A percentile compares a stretch with the other conserved stretches of the same genome.
Conservation (phyloP, 2,888 invertebrate species). For the Pediacus dermestoides region DNA sequence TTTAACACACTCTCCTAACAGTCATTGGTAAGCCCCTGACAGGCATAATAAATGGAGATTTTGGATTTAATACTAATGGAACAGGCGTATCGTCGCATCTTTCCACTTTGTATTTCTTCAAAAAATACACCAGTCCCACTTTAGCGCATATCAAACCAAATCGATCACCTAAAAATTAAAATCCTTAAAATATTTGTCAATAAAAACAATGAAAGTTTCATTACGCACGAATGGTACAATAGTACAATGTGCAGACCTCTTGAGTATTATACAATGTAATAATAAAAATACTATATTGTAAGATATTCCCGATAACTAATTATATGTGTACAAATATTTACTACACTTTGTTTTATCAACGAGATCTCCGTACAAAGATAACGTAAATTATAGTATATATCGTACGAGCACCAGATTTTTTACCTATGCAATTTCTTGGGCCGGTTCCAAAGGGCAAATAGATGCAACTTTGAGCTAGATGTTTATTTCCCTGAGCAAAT, state of each 20-base stretch:
- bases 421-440: slow-evolving; percentile 46
- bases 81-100: slow-evolving; percentile 35
- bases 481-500: slow-evolving; percentile 43
- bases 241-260: too few relatives aligned
- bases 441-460: slow-evolving; percentile 45
- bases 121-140: slow-evolving; percentile 39
- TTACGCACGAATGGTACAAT: too few relatives aligned
- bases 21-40: slow-evolving; percentile 37
- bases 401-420: too few relatives aligned
- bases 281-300: too few relatives aligned
- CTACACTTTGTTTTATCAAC: neutral
- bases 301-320: too few relatives aligned
- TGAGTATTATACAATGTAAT: too few relatives aligned
- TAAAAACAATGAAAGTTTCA: slow-evolving; percentile 3
- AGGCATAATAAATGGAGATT: slow-evolving; percentile 40
- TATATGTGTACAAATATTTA: too few relatives aligned
- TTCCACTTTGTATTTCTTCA: slow-evolving; percentile 38
- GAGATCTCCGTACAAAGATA: slow-evolving; percentile 7
- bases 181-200: slow-evolving; percentile 6
- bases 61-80: slow-evolving; percentile 37
- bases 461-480: slow-evolving; percentile 25
- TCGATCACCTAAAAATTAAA: slow-evolving; percentile 41
- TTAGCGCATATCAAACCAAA: slow-evolving; percentile 44
- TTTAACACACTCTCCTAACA: slow-evolving; percentile 27
- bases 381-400: too few relatives aligned